These are phyloP conservation scores for Trematomus bernacchii DNA, from an alignment of 2,797 vertebrate genomes.

Conservation along the genomic window DNA sequence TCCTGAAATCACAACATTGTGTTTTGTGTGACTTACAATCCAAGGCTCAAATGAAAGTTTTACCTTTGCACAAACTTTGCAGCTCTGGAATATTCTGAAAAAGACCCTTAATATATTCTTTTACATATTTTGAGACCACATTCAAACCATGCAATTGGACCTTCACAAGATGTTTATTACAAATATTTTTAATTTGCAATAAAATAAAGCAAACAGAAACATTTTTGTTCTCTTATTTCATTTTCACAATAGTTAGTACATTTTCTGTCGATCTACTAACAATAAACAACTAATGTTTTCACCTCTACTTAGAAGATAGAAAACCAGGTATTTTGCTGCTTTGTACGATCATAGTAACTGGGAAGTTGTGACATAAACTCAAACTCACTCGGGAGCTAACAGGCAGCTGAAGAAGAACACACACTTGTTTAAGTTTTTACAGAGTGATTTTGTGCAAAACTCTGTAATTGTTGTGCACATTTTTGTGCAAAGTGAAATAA, in stretches of 20 bases:
- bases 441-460: slow-evolving; percentile 9
- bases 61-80: too few relatives aligned
- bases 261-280: background rate
- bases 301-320: background rate
- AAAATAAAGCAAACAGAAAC: background rate
- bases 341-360: background rate
- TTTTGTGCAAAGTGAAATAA: background rate
- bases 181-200: background rate
- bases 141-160: too few relatives aligned
- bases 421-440: slow-evolving; percentile 3
- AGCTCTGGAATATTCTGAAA: too few relatives aligned
- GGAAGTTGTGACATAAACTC: background rate
- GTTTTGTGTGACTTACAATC: background rate
- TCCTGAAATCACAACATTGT: background rate
- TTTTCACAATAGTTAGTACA: background rate
- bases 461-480: background rate
- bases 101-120: too few relatives aligned
- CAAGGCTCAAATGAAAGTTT: background rate
- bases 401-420: slow-evolving; percentile 28
- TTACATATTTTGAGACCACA: too few relatives aligned
- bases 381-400: slow-evolving; percentile 14
- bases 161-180: too few relatives aligned
- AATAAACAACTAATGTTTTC: background rate
- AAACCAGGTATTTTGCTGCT: background rate
- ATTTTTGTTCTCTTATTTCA: background rate